Evolutionary conservation across 2,888 invertebrate species (phyloP), one percentile per base, ranked within the genome.

Genomic region (Spilosoma lubricipeda): DNA sequence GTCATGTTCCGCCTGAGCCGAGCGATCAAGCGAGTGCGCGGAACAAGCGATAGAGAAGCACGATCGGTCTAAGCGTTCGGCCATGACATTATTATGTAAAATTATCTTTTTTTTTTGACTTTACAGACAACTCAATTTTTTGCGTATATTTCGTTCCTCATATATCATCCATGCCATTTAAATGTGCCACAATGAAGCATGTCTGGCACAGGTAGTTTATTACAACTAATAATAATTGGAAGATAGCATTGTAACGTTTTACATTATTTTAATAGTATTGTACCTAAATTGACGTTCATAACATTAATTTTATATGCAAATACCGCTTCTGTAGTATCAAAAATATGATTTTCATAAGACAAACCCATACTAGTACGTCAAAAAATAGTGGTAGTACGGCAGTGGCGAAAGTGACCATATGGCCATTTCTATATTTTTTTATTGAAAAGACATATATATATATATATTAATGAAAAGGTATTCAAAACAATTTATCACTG

Each of bases 301-400:
- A n/a, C 48, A 48, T 48, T 48, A 48, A 1, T n/a, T 52, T 15
- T 20, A 48, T 48, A 23, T 23, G 1, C 23, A 56, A 56, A 56
- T 56, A 52, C 20, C 20, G 52, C n/a, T 23, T 52, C n/a, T 52
- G 3, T 52, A 52, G 52, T 52, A 52, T 52, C 52, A 52, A 52
- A 52, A n/a, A n/a, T 52, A 52, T 52, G n/a, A 45, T 45, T 45
- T 56, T 56, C 56, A n/a, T 56, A n/a, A 56, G n/a, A n/a, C n/a
- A 52, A 39, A 39, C 11, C 39, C 39, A 9, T 39, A 39, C 39
- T 39, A 1, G 39, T 39, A 39, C 39, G 9, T 39, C 39, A 52
- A 56, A n/a, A n/a, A 13, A 59, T 27, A 4, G 5, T 15, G 27
- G 48, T 20, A 48, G 52, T 52, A 18, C 13, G 30, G 63, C 0